phyloP scores from a whole-genome alignment of 2,888 invertebrate genomes.

The Luperina nickerlii region DNA sequence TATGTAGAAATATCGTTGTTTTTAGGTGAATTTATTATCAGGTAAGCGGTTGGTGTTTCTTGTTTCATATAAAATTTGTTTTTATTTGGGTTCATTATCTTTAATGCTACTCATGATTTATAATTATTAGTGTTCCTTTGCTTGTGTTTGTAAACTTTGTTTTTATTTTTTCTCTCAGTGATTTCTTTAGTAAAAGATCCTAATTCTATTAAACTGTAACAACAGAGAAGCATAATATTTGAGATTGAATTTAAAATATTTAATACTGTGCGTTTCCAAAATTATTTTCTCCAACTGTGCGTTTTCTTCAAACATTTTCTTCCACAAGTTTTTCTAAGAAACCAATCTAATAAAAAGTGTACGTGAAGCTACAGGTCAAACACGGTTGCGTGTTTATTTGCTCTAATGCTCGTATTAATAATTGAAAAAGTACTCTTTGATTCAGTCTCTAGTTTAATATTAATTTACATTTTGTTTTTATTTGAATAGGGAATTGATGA shows the following conservation, averaged over 20 bases:
- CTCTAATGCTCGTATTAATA: conserved; percentile 30
- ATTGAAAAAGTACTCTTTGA: conserved; percentile 19
- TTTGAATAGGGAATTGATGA: conserved; percentile 5
- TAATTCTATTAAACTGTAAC: not conserved
- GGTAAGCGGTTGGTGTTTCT: conserved; percentile 63
- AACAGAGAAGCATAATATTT: not conserved
- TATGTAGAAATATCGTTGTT: conserved; percentile 73
- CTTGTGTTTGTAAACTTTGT: conserved; percentile 6
- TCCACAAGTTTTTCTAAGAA: conserved; percentile 14
- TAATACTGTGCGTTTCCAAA: not conserved
- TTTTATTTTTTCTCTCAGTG: not conserved
- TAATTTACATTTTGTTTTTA: not conserved
- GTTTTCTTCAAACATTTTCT: conserved; percentile 11
- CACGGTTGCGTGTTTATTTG: conserved; percentile 41
- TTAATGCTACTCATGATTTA: conserved; percentile 9
- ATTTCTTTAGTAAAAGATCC: not conserved
- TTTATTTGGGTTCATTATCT: conserved; percentile 30
- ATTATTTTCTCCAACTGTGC: not conserved
- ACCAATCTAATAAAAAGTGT: conserved; percentile 32
- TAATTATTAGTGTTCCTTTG: not conserved
- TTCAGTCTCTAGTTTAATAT: conserved; percentile 20
- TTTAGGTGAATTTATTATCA: conserved; percentile 74
- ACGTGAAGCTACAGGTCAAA: conserved; percentile 60
- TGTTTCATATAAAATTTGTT: conserved; percentile 34
- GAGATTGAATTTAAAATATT: not conserved